Evolutionary conservation across 2,113 vertebrate species (phyloP).

Genomic region (Pseudopodoces humilis): DNA sequence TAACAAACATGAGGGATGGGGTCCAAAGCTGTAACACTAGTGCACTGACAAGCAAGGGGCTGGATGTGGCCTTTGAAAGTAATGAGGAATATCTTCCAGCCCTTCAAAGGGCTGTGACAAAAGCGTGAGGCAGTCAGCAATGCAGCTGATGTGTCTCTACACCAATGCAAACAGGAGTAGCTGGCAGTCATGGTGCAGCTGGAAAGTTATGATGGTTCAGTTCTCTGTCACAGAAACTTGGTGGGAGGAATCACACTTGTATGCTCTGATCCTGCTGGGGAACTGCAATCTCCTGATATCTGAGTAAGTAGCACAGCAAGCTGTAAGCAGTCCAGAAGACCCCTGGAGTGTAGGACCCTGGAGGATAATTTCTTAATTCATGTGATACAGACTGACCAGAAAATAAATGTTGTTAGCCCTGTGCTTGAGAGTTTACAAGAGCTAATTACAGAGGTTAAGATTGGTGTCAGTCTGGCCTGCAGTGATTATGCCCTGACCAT

Average conservation of each 20-base stretch:
- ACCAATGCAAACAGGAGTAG: neutral
- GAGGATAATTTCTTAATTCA: neutral
- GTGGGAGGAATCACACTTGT: neutral
- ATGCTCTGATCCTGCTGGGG: neutral
- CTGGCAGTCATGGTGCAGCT: neutral
- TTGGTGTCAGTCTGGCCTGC: neutral
- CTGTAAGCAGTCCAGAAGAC: neutral
- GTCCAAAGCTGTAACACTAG: neutral
- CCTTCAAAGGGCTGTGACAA: neutral
- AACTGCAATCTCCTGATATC: neutral
- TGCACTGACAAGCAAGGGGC: neutral
- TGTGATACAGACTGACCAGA: neutral
- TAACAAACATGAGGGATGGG: fast-evolving
- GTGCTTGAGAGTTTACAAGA: neutral
- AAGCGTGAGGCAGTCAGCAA: neutral
- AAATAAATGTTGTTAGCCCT: neutral
- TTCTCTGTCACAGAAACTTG: neutral
- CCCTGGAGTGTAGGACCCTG: neutral
- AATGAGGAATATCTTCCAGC: neutral
- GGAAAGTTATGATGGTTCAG: neutral
- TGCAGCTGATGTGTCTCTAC: neutral
- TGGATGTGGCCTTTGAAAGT: neutral
- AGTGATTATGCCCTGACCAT: neutral
- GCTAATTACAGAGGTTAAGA: neutral
- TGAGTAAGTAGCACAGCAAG: neutral